Evolutionary conservation across 2,113 vertebrate species (phyloP).

Genomic region (Lampris incognitus): DNA sequence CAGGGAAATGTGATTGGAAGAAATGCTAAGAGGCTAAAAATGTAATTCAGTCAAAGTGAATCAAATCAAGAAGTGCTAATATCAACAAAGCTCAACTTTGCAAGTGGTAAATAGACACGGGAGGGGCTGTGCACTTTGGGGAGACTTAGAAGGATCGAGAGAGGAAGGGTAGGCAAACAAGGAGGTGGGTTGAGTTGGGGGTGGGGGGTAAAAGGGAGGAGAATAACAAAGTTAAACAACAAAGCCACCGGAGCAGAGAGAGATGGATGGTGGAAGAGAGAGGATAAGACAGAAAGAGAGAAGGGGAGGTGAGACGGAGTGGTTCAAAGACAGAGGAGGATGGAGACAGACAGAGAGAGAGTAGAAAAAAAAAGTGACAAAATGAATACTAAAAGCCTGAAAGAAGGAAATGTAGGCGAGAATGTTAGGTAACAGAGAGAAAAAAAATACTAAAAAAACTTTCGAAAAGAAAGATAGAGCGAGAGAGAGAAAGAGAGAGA

Average conservation of each 20-base stretch:
- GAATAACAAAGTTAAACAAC: conserved; percentile 68
- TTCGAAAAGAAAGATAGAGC: not conserved
- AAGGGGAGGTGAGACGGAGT: not conserved
- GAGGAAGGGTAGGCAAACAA: conserved; percentile 66
- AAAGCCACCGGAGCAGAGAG: conserved; percentile 44
- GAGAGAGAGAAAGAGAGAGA: not conserved
- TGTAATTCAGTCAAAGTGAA: conserved; percentile 58
- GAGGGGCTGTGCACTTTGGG: conserved; percentile 11
- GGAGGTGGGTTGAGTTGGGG: conserved; percentile 54
- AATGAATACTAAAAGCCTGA: conserved; percentile 24
- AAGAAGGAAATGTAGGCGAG: conserved; percentile 49
- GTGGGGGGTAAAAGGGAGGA: conserved; percentile 51
- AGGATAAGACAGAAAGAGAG: conserved; percentile 41
- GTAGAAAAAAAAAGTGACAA: conserved; percentile 25
- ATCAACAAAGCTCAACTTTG: conserved; percentile 38
- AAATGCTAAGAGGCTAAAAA: conserved; percentile 43
- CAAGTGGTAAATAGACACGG: conserved; percentile 36
- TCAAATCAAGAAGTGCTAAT: conserved; percentile 57
- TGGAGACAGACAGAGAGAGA: conserved; percentile 34
- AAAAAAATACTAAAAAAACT: not conserved
- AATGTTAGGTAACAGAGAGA: conserved; percentile 36
- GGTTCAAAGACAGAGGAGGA: not conserved
- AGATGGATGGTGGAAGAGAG: conserved; percentile 56
- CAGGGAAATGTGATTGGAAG: conserved; percentile 32
- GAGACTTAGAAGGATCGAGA: conserved; percentile 57